Conservation (phyloP, 2,113 vertebrate species). For the Anoura caudifer region DNA sequence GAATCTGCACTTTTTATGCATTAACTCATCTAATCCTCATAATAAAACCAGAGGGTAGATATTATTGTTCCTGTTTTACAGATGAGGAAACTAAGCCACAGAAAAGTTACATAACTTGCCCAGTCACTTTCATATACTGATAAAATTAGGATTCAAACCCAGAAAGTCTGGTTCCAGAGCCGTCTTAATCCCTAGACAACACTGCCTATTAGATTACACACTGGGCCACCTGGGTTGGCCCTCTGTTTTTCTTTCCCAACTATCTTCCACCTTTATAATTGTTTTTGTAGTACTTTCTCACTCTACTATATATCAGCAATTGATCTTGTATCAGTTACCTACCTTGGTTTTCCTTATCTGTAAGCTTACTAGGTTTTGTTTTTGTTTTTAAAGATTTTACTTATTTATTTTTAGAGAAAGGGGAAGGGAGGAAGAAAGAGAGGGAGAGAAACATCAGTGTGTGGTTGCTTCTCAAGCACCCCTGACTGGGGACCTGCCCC, state of each 20-base stretch:
- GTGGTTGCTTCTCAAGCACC: too few relatives aligned
- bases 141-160: slow-evolving; percentile 5
- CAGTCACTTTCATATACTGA: neutral
- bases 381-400: too few relatives aligned
- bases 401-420: too few relatives aligned
- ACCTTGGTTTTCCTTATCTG: neutral
- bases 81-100: neutral
- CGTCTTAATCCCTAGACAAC: neutral
- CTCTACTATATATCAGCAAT: neutral
- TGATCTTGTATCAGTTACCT: neutral
- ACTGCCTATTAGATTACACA: neutral
- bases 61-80: neutral
- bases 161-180: neutral
- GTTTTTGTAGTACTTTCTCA: neutral
- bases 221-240: neutral
- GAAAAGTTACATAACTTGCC: neutral
- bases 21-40: neutral
- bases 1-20: neutral
- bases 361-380: neutral
- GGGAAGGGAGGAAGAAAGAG: too few relatives aligned
- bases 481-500: too few relatives aligned
- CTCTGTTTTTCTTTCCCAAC: neutral
- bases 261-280: neutral
- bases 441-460: too few relatives aligned
- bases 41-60: neutral